Conservation (phyloP, 2,113 vertebrate species). For the Gymnogyps californianus region DNA sequence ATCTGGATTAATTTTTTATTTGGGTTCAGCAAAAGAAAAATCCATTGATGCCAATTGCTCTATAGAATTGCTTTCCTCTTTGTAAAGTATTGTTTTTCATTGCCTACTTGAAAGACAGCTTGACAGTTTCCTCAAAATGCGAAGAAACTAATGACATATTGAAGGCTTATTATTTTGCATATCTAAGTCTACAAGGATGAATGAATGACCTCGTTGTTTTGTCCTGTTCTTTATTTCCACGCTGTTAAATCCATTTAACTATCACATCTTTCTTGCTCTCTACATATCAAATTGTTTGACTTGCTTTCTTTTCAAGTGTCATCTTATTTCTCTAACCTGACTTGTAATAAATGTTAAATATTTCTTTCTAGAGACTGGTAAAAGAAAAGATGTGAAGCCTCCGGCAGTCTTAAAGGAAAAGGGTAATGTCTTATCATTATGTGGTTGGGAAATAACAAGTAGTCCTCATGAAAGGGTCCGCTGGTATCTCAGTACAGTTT, state of each 20-base stretch:
- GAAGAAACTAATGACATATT: neutral
- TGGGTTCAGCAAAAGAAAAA: neutral
- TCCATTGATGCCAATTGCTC: neutral
- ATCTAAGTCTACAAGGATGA: neutral
- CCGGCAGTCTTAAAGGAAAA: constrained; percentile 60
- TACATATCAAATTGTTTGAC: neutral
- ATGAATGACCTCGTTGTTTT: neutral
- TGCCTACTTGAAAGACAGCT: neutral
- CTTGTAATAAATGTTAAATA: constrained; percentile 49
- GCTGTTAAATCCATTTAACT: constrained; percentile 24
- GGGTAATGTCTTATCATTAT: constrained; percentile 54
- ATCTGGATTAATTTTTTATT: neutral
- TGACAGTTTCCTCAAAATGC: neutral
- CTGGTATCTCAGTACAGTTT: neutral
- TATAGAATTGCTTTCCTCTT: neutral
- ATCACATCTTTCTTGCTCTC: neutral
- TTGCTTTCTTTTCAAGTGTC: neutral
- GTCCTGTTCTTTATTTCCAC: neutral
- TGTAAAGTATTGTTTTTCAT: neutral
- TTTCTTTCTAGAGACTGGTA: constrained; percentile 64
- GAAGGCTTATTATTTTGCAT: neutral
- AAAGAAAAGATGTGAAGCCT: constrained; percentile 64
- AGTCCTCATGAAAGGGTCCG: neutral
- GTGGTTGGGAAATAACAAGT: neutral
- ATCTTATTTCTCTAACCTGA: neutral